These are phyloP conservation scores for Sylvicapra grimmia DNA, from an alignment of 2,113 vertebrate species.

Conservation along the genomic window DNA sequence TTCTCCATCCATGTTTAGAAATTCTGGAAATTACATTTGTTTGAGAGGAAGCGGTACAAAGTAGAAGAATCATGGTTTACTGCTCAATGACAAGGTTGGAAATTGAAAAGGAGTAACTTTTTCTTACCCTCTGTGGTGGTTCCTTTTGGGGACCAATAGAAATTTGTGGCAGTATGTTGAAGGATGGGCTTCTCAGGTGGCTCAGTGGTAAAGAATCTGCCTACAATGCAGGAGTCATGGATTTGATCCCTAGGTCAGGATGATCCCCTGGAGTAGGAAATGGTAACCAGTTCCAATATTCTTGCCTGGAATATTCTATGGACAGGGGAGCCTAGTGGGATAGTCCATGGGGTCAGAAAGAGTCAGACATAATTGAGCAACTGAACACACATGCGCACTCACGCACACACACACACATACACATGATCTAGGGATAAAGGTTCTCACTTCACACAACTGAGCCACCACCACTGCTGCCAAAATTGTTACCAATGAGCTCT, in stretches of 20 bases:
- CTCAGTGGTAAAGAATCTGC: neutral
- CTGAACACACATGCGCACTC: fast-evolving
- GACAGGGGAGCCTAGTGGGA: neutral
- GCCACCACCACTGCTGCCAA: neutral
- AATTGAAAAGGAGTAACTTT: neutral
- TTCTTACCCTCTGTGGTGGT: neutral
- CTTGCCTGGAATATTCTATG: neutral
- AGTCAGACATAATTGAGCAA: neutral
- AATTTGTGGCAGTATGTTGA: neutral
- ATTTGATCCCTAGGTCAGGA: neutral
- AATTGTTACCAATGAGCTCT: neutral
- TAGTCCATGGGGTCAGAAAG: neutral
- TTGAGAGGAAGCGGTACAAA: neutral
- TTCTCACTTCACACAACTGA: neutral
- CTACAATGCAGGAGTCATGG: neutral
- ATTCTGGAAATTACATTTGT: neutral
- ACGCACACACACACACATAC: neutral
- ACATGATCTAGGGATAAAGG: neutral
- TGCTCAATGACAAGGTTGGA: neutral
- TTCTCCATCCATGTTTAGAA: neutral
- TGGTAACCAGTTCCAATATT: neutral
- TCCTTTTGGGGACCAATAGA: neutral
- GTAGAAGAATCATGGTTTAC: neutral
- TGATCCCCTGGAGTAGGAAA: neutral
- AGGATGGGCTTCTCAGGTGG: neutral